Evolutionary conservation across 2,113 vertebrate species (phyloP), one percentile per base, ranked within the genome.

Genomic region (Turdus rufiventris): DNA sequence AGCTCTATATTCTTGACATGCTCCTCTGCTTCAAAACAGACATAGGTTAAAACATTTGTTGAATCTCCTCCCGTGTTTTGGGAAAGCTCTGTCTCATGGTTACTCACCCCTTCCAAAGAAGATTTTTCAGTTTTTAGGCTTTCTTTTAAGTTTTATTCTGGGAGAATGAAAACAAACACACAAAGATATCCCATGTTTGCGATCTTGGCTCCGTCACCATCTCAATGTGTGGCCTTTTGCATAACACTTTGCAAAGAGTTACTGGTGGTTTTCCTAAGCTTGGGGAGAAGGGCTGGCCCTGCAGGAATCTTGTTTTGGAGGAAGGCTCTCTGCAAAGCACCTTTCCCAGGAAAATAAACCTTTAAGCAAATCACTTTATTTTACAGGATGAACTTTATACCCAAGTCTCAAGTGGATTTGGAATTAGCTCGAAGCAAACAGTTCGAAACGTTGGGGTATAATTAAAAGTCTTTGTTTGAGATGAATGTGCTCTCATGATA

Each of bases 351-450:
- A 75, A 94, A 86, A 80, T 36, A 93, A 95, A 67, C n/a, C 36
- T 66, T 88, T 71, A 68, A 92, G 36, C 4, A 93, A 93, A 90
- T 80, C 1, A 0, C 6, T 85, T 7, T 50, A 2, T 65, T 88
- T 92, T 65, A 73, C 8, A 34, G 25, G 31, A 83, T 80, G 21
- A 96, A 61, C 18, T 80, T 92, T 76, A 83, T 57, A 72, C 1
- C 34, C 75, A n/a, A 67, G 36, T 58, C 43, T 92, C 66, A 56
- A 83, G 62, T 31, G 50, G 16, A 63, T 70, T 50, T 88, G 53
- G 78, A 93, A 76, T 80, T 71, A 79, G 20, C 62, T 93, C 88
- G 57, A 85, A 92, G 67, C 60, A 93, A 90, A 60, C 61, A 72
- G 57, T 79, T 85, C 42, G 72, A 89, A 88, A 83, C 56, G 2